Base-by-base conservation (phyloP, 2,797 vertebrate species). In the Gymnoscopelus braueri region DNA sequence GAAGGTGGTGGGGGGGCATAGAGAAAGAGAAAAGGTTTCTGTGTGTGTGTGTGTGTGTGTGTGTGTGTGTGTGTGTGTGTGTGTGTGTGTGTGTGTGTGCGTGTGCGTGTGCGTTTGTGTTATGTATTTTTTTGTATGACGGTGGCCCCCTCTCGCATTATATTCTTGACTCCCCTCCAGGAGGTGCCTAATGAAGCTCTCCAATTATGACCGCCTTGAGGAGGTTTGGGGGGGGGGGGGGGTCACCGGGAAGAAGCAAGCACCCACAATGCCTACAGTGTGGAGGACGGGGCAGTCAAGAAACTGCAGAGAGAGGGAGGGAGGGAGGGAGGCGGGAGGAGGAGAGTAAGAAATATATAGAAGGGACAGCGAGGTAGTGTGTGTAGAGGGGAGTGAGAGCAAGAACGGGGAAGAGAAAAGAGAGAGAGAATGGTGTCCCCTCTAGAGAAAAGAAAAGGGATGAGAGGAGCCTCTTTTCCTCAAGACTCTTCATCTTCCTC, bases 101-200 rank as follows among this genome's bases (percentile, higher is more conserved):
- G 51, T 53, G 51, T 53, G 51, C 3, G 12, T 12, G 51, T 13
- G 51, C 2, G 39, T 50, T 72, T 64, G 69, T 64, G 52, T 57
- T 24, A 48, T 32, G 90, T 87, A 89, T 92, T 67, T 92, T 92
- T 91, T 86, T 89, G 86, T 78, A 76, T 91, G 89, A 94, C 93
- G 94, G 93, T 95, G 94, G 93, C 94, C 95, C 82, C 39, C 81
- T 94, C 92, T 92, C 90, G 90, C 94, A 95, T 96, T 97, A 96
- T 96, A 94, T 95, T 96, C 95, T 97, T 97, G 95, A 97, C 95
- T 96, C 93, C 86, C 79, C 91, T 94, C 86, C 92, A 94, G 94
- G 95, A 95, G 93, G 80, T 44, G 93, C 93, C 94, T 94, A 94
- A 95, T 96, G 94, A 95, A 52, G 71, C 87, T 87, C 80, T 87